Conservation (phyloP, 2,113 vertebrate genomes). For the Nerophis ophidion region DNA sequence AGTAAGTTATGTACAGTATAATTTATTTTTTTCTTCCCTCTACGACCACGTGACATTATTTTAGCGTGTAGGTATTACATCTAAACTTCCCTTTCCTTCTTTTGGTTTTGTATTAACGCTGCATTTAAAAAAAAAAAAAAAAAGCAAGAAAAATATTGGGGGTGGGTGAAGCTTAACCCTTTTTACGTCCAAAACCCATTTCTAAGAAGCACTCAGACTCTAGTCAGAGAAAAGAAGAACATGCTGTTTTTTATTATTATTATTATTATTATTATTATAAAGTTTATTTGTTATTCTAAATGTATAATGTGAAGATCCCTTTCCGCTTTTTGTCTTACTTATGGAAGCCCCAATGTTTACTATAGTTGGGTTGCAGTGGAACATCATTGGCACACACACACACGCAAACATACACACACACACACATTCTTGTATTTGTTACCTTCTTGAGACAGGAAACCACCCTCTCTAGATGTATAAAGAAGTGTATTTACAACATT, state of each 20-base stretch:
- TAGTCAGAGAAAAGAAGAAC: constrained; percentile 74
- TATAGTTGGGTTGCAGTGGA: constrained; percentile 63
- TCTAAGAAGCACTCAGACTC: constrained; percentile 92
- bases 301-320: constrained; percentile 68
- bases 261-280: constrained; percentile 50
- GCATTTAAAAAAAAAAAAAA: background rate
- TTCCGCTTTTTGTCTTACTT: constrained; percentile 60
- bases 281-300: constrained; percentile 68
- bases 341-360: constrained; percentile 69
- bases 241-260: constrained; percentile 35
- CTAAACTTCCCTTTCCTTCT: constrained; percentile 68
- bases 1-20: constrained; percentile 99
- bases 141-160: background rate
- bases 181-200: constrained; percentile 82
- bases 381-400: constrained; percentile 42
- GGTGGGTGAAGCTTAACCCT: constrained; percentile 49
- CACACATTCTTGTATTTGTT: background rate
- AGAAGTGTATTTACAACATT: too few relatives aligned
- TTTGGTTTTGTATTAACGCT: constrained; percentile 76
- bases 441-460: too few relatives aligned
- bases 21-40: constrained; percentile 95
- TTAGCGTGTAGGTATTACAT: constrained; percentile 85
- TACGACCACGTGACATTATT: constrained; percentile 78
- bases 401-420: constrained; percentile 18
- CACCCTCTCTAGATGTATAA: too few relatives aligned